Evolutionary conservation across 2,888 invertebrate species (phyloP), one percentile per base, ranked within the genome.

Genomic region (Nomada fabriciana): DNA sequence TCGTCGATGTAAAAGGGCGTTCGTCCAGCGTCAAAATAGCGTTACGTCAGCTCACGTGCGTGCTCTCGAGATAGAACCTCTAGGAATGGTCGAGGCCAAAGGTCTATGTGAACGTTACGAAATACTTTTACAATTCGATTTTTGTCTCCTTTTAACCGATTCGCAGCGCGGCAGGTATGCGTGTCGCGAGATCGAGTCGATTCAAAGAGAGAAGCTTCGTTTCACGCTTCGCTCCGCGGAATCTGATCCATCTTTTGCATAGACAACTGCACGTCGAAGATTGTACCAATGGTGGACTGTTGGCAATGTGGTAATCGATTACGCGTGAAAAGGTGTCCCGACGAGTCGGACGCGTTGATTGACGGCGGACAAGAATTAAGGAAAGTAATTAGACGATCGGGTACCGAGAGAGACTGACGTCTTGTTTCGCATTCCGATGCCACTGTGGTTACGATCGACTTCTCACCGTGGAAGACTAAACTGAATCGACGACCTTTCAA

Each of bases 1-100:
- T 77, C 79, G 76, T 61, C 59, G 57, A 59, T 76, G 64, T 75
- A 73, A 68, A 71, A 60, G 61, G 52, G 42, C 81, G 77, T 53
- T 72, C 42, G 50, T 75, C 78, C 11, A 53, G 36, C 57, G 36
- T 69, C 67, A 65, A 61, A 50, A 60, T 74, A 73, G 63, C 63
- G 29, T 77, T 80, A 78, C 80, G 50, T 78, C 80, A 80, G 65
- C 11, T 43, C 20, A 10, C 43, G 42, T 50, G 64, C 61, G 61
- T 52, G n/a, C 43, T 36, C 53, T 43, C 57, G 29, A 29, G 20
- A 29, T 20, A 65, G 65, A 59, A 70, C 25, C 59, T 77, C 43
- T 64, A n/a, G 29, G 43, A 20, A 47, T 42, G 2, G 20, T 13
- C n/a, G 20, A 36, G 63, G 63, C 13, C 79, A 69, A 43, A 79